Conservation (phyloP, 2,888 invertebrate genomes). For the Dermolepida albohirtum region DNA sequence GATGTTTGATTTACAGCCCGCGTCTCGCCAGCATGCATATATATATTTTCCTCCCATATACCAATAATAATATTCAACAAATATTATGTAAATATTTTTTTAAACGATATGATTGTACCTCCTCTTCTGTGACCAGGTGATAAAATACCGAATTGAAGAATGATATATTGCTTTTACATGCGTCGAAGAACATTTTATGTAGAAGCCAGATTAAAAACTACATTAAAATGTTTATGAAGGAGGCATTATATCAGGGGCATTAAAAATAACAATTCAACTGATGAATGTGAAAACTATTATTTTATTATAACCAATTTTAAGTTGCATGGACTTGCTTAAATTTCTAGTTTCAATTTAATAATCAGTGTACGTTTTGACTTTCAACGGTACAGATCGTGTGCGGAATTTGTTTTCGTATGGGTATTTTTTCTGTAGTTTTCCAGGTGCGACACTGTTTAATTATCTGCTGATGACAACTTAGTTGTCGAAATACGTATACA, state of each 20-base stretch:
- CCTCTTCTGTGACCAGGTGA: background rate
- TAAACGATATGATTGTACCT: slow-evolving; percentile 16
- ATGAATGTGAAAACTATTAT: too few relatives aligned
- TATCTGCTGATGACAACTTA: too few relatives aligned
- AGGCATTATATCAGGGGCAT: too few relatives aligned
- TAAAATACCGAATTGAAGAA: background rate
- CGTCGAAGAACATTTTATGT: background rate
- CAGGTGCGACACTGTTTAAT: too few relatives aligned
- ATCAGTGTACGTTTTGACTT: too few relatives aligned
- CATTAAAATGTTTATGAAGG: slow-evolving; percentile 7
- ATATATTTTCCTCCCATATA: slow-evolving; percentile 1
- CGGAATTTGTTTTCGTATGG: too few relatives aligned
- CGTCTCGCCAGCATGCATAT: slow-evolving; percentile 49
- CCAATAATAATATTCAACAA: slow-evolving; percentile 28
- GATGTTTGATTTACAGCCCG: slow-evolving; percentile 54
- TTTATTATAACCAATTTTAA: too few relatives aligned
- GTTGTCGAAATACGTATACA: too few relatives aligned
- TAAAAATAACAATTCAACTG: background rate
- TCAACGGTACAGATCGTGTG: too few relatives aligned
- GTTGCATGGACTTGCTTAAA: too few relatives aligned
- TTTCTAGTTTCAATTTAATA: too few relatives aligned
- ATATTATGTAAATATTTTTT: slow-evolving; percentile 38
- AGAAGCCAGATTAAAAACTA: slow-evolving; percentile 4
- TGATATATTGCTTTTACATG: slow-evolving; percentile 3
- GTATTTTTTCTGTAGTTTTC: too few relatives aligned